phyloP scores from a whole-genome alignment of 2,888 invertebrate genomes.

The Drosophila anomelani region DNA sequence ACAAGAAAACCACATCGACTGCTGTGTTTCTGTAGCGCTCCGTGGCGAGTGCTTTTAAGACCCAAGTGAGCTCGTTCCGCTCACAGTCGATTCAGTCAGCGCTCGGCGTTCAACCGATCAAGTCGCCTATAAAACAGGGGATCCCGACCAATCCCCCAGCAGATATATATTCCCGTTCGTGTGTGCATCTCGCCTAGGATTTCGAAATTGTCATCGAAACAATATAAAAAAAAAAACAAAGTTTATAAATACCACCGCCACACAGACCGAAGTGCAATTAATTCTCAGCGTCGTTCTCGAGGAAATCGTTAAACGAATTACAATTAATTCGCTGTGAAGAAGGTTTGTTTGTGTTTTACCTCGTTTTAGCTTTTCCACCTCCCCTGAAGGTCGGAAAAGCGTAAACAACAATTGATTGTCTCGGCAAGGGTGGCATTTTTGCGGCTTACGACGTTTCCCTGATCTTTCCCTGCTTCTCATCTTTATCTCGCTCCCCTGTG shows the following conservation, averaged over 20 bases:
- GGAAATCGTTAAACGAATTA: conserved; percentile 24
- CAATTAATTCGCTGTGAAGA: conserved; percentile 43
- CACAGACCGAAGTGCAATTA: conserved; percentile 38
- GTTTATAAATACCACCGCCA: conserved; percentile 26
- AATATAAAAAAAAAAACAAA: background rate
- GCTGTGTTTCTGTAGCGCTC: conserved; percentile 13
- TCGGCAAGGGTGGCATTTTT: conserved; percentile 35
- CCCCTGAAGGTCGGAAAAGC: conserved; percentile 56
- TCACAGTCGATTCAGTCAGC: conserved; percentile 70
- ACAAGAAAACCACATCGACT: conserved; percentile 6
- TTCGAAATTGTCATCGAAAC: conserved; percentile 24
- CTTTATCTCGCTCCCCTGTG: conserved; percentile 10
- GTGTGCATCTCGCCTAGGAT: conserved; percentile 31
- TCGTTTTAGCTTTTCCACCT: conserved; percentile 21
- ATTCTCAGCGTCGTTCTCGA: conserved; percentile 11
- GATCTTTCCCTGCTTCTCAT: conserved; percentile 13
- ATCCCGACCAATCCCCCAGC: conserved; percentile 4
- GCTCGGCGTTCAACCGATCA: conserved; percentile 74
- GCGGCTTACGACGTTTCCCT: conserved; percentile 22
- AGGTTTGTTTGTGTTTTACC: conserved; percentile 61
- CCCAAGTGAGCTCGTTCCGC: conserved; percentile 59
- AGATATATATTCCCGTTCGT: background rate
- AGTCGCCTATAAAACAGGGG: conserved; percentile 54
- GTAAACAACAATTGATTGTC: conserved; percentile 10
- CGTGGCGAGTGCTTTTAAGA: conserved; percentile 43